phyloP scores from a whole-genome alignment of 2,888 invertebrate species.

The Biston betularia region DNA sequence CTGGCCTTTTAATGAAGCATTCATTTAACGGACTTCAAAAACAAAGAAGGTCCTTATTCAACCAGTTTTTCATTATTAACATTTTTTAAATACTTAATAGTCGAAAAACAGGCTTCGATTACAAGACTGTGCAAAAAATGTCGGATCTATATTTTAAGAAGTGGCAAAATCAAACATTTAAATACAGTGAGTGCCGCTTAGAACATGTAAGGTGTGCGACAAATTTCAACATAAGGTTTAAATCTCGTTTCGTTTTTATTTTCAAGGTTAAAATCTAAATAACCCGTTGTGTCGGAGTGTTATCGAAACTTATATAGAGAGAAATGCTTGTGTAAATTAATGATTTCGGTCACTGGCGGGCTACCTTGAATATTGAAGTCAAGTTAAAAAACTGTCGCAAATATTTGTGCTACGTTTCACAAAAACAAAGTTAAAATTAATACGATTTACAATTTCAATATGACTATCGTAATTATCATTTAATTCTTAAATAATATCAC shows the following conservation, averaged over 20 bases:
- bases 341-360: background rate
- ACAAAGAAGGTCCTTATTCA: too few relatives aligned
- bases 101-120: slow-evolving; percentile 19
- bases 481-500: background rate
- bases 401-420: background rate
- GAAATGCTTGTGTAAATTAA: slow-evolving; percentile 4
- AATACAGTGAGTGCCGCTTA: background rate
- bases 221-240: background rate
- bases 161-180: too few relatives aligned
- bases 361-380: slow-evolving; percentile 1
- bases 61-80: too few relatives aligned
- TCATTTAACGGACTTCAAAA: too few relatives aligned
- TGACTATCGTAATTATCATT: background rate
- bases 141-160: slow-evolving; percentile 6
- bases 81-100: too few relatives aligned
- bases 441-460: background rate
- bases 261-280: background rate
- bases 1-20: too few relatives aligned
- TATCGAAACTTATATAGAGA: background rate
- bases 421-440: background rate
- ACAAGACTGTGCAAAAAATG: slow-evolving; percentile 25
- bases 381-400: background rate
- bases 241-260: slow-evolving; percentile 5
- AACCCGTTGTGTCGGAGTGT: background rate
- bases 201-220: background rate